Evolutionary conservation across 2,888 invertebrate genomes (phyloP), one percentile per base, ranked within the genome.

Genomic region (Sclerodermus sp.): DNA sequence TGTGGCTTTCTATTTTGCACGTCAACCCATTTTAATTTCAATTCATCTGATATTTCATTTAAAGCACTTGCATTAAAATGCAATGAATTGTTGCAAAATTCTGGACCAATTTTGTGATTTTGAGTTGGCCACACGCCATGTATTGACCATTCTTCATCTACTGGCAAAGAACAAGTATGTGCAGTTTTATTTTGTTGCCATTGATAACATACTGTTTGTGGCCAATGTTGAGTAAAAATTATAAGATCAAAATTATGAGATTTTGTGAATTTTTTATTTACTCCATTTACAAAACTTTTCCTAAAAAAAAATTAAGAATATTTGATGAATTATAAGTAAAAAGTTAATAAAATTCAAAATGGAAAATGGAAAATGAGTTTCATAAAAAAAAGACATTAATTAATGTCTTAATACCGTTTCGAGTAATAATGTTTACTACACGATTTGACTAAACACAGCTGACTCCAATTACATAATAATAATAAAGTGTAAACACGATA

Each of bases 111-210:
- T 1, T 83, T 84, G 1, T 87, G 85, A 0, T 81, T 74, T 70
- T 87, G 85, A 0, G 89, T 87, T 0, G 93, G 93, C 93, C 93
- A 93, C 34, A 92, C 81, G 1, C 92, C 92, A 67, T 93, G 92
- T 30, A 93, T 84, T 0, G 87, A 85, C 92, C 92, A 93, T 45
- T 74, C 72, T 1, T 84, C 79, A 45, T 85, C 81, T 12, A 78
- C 79, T 1, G 90, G 90, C 61, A 90, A 74, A 0, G 78, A 72
- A 67, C 92, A 93, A 1, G 81, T 79, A 63, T 89, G 85, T 0
- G 79, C 70, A 1, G 82, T 73, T 42, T 83, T 81, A 43, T 81
- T 78, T 58, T 86, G 84, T 64, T 85, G 82, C 90, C 90, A 91
- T 54, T 84, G 81, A 37, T 83, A 82, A 67, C 92, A 92, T 1